Evolutionary conservation across 2,888 invertebrate genomes (phyloP), one percentile per base, ranked within the genome.

Genomic region (Spatulosminthurus flaviceps): DNA sequence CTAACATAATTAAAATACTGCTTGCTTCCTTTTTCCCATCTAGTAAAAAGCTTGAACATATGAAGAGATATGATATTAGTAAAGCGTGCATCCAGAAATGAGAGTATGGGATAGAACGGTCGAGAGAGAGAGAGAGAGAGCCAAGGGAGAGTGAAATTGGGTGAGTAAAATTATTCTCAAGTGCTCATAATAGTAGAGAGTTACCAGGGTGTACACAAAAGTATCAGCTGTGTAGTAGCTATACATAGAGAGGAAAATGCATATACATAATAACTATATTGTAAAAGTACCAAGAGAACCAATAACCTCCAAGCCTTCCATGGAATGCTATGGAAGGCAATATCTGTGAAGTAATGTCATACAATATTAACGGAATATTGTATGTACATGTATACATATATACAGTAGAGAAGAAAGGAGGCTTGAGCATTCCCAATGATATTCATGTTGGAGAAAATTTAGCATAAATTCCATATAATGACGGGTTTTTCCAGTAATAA

Each of bases 381-480:
- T 51, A 19, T 51, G 51, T 51, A 51, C 7, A 2, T 9, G n/a
- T 16, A 51, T 51, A 51, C 16, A 51, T 41, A 9, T 41, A 51
- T 51, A 51, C 51, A 51, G 16, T 51, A 51, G 13, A 9, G 41
- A 7, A 9, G 41, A 41, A 41, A 9, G 9, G 41, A 41, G 13
- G 41, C 9, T 13, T 41, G 7, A 13, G 41, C 41, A 13, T 9
- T 13, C 7, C 41, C 41, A 13, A 41, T 41, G 7, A 7, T 41
- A 41, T 13, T 41, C 41, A 13, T 41, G 41, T 13, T 41, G 16
- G 16, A n/a, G 16, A 51, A 2, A 51, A 51, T n/a, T 51, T 51
- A 51, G 16, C 51, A 51, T 51, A 51, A 51, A 51, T 51, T 51
- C n/a, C 51, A 51, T 51, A 51, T 51, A 51, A 51, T 51, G 51